These are phyloP conservation scores for Antitype chi DNA, from an alignment of 2,888 invertebrate genomes.

Conservation along the genomic window DNA sequence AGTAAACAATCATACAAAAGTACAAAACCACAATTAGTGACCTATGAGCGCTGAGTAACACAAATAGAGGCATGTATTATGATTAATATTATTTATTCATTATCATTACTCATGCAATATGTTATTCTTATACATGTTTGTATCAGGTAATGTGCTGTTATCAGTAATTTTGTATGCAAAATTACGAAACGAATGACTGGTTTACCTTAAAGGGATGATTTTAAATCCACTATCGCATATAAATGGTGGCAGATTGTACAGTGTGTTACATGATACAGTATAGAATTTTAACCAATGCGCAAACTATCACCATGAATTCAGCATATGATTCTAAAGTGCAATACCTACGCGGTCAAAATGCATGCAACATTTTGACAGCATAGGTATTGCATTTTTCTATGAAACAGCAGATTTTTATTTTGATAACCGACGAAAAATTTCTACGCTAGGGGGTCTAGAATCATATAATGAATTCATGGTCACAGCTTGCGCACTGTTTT, in stretches of 20 bases:
- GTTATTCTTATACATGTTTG: slow-evolving; percentile 4
- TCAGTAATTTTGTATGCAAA: slow-evolving; percentile 24
- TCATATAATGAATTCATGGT: too few species aligned
- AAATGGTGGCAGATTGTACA: not conserved
- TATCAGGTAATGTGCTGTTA: slow-evolving; percentile 12
- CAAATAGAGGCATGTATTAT: slow-evolving; percentile 3
- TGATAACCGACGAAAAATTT: too few species aligned
- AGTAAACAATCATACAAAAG: not conserved
- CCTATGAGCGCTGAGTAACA: not conserved
- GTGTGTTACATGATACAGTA: not conserved
- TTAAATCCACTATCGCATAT: not conserved
- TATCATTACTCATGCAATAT: slow-evolving; percentile 23
- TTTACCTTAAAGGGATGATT: slow-evolving; percentile 16
- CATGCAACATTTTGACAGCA: too few species aligned
- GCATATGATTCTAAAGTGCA: too few species aligned
- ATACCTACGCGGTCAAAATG: too few species aligned
- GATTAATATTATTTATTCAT: slow-evolving; percentile 14
- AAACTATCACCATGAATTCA: too few species aligned
- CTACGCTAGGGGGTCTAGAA: too few species aligned
- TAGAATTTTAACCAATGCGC: too few species aligned
- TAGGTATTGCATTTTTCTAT: too few species aligned
- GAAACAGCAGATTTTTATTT: too few species aligned
- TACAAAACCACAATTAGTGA: not conserved
- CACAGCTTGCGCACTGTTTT: too few species aligned
- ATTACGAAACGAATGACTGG: not conserved